Base-by-base conservation (phyloP, 2,797 vertebrate species). In the Pangasius macronema region DNA sequence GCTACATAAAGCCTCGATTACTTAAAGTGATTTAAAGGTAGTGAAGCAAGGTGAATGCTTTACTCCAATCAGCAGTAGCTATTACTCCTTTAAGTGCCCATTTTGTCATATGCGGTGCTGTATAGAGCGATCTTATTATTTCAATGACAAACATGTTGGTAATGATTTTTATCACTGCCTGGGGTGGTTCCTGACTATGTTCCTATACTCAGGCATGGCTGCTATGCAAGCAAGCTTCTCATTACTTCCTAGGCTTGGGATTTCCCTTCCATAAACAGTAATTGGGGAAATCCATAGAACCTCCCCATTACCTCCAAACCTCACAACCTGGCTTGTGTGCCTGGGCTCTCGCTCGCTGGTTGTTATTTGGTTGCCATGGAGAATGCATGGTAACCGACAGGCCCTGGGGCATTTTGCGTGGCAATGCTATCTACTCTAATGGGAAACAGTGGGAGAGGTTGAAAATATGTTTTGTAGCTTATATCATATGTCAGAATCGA, bases 251-350 rank as follows among this genome's bases (percentile, higher is more conserved):
- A 77, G 89, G 82, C 84, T 83, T 88, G 88, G 89, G 89, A 89
- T 89, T 90, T 90, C 85, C 90, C 90, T 92, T 86, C 80, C 67
- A 87, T 90, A 91, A 92, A 88, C 85, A 88, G 89, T 89, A 90
- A 91, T 91, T 91, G 90, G 88, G 90, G 90, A 90, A 91, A 92
- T 91, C 91, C 91, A 88, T 84, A 39, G 80, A 88, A 88, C 61
- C 75, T 86, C 55, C 70, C 72, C 10, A 20, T 75, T 87, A 42
- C 83, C 57, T 87, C 59, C 85, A 87, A 67, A 67, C 67, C 76
- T 86, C 68, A 84, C 63, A 68, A 82, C 80, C 61, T 76, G 73
- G 73, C 33, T 42, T 67, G 13, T 51, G 63, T 49, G 63, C 76
- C 81, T 89, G 76, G 70, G 83, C 68, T 68, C 72, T 59, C 63